Evolutionary conservation across 2,113 vertebrate species (phyloP).

Genomic region (Polypterus bichir): DNA sequence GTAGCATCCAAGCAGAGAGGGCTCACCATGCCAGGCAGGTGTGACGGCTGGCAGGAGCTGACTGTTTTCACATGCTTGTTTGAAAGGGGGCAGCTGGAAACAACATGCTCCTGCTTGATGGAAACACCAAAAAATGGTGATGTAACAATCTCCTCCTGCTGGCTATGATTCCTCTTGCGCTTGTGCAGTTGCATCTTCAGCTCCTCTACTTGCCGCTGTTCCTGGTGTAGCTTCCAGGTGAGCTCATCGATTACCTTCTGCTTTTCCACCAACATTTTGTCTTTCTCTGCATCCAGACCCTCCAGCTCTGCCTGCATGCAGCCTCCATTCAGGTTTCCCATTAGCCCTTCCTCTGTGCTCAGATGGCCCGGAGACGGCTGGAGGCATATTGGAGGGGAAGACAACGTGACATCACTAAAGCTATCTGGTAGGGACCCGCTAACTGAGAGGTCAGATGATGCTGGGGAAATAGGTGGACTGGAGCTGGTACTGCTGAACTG

Average conservation of each 20-base stretch:
- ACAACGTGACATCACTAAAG: conserved; percentile 78
- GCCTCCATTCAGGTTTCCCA: conserved; percentile 44
- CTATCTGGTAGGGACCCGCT: conserved; percentile 81
- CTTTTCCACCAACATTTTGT: conserved; percentile 97
- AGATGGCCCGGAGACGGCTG: conserved; percentile 61
- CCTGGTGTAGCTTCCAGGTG: conserved; percentile 90
- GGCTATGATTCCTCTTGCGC: conserved; percentile 57
- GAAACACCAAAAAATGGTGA: conserved; percentile 57
- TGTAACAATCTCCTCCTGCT: conserved; percentile 41
- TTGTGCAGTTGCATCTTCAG: conserved; percentile 86
- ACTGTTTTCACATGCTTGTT: conserved; percentile 50
- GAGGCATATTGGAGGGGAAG: conserved; percentile 68
- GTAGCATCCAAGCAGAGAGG: conserved; percentile 53
- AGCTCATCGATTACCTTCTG: conserved; percentile 96
- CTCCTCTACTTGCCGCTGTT: conserved; percentile 90
- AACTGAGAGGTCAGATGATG: conserved; percentile 83
- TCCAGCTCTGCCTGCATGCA: conserved; percentile 48
- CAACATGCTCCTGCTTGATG: conserved; percentile 76
- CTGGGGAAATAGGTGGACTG: conserved; percentile 83
- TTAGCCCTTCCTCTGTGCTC: conserved; percentile 61
- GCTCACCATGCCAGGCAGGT: conserved; percentile 39
- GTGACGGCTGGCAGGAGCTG: conserved; percentile 42
- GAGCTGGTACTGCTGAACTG: conserved; percentile 87
- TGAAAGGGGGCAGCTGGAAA: conserved; percentile 75
- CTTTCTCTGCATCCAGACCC: conserved; percentile 77